phyloP scores from a whole-genome alignment of 2,113 vertebrate species.

The Thomomys bottae region DNA sequence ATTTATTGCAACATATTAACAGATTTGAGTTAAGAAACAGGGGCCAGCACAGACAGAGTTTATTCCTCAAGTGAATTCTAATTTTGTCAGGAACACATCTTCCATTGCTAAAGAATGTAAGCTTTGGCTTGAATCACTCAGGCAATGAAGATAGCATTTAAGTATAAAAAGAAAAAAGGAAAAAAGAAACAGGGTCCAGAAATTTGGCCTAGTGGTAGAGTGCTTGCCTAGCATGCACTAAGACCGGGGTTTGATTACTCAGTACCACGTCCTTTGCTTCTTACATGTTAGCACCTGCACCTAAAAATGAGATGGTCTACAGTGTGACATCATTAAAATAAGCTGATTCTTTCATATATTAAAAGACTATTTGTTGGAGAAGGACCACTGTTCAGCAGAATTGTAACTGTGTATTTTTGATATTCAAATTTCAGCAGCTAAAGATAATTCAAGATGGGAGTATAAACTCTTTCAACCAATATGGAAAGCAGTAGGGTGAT shows the following conservation, averaged over 20 bases:
- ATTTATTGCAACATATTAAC: neutral
- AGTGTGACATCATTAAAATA: neutral
- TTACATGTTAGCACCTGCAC: neutral
- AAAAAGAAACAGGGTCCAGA: too few species aligned
- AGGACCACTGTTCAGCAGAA: neutral
- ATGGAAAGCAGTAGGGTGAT: too few species aligned
- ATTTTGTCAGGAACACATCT: conserved; percentile 10
- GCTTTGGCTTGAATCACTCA: neutral
- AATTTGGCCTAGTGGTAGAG: too few species aligned
- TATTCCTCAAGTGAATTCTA: conserved; percentile 48
- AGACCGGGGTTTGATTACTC: too few species aligned
- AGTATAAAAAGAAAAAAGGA: too few species aligned
- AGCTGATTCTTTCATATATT: conserved; percentile 21
- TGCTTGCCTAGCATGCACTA: too few species aligned
- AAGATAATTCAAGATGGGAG: too few species aligned
- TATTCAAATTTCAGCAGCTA: neutral
- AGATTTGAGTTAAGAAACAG: neutral
- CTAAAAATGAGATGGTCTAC: conserved; percentile 32
- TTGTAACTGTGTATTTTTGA: neutral
- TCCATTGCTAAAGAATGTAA: neutral
- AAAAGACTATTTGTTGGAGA: conserved; percentile 38
- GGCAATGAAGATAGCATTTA: neutral
- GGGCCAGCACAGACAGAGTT: too few species aligned
- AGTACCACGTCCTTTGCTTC: too few species aligned
- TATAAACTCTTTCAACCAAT: too few species aligned